Base-by-base conservation (phyloP, 2,888 invertebrate genomes). In the Crioceris asparagi region DNA sequence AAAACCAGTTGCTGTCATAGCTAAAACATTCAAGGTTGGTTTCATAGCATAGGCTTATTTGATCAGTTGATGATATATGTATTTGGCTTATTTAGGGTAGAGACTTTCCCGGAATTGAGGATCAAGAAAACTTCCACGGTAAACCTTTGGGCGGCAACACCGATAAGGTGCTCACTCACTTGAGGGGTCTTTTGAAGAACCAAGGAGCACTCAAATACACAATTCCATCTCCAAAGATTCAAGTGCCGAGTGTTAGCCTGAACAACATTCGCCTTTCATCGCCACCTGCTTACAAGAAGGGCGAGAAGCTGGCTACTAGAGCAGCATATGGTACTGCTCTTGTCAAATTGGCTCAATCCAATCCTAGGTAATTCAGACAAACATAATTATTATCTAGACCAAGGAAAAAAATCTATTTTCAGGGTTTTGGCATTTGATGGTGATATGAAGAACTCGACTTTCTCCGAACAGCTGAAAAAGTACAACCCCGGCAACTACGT, bases 381-480 rank as follows among this genome's bases (percentile, higher is more conserved):
- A 27, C 12, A 27, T 27, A 27, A 8, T 5, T 3, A 14, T 27
- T 27, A 8, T 6, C 15, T 27, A 27, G 7, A 10, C 7, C 7
- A 21, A 10, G 21, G 6, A 10, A 6, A 21, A 21, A 21, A 21
- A 7, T 25, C 15, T 27, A 3, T 6, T 27, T 27, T 10, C 7
- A 79, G 92, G 39, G 90, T 97, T 11, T 80, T 97, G 52, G 93
- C 91, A 32, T 62, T 97, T 51, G 97, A 97, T 62, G 96, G 92
- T 17, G 98, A 98, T 64, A 94, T 93, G 47, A 98, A 96, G 67
- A 98, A 98, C 67, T 98, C 97, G 0, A 98, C 98, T 0, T 98
- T 79, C 68, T 84, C 96, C 12, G 90, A 92, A 52, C 90, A 87
- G 59, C 75, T 96, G 46, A 84, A 83, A 61, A 76, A 81, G 49